These are phyloP conservation scores for Acleris cristana DNA, from an alignment of 2,888 invertebrate genomes.

Conservation along the genomic window DNA sequence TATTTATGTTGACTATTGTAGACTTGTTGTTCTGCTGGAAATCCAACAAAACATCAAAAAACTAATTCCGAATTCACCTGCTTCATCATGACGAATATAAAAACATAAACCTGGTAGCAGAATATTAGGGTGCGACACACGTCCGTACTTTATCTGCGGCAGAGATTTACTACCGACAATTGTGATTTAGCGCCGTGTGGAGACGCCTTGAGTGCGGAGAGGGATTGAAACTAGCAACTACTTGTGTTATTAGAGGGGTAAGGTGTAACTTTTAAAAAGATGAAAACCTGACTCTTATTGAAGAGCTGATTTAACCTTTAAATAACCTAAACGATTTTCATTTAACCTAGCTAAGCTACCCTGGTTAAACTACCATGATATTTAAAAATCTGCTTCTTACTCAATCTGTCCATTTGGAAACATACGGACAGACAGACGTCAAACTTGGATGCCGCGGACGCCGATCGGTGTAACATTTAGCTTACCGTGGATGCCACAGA, in stretches of 20 bases:
- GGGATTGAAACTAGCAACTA: conserved; percentile 14
- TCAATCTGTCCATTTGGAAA: too few species aligned
- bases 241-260: neutral
- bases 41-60: neutral
- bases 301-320: too few species aligned
- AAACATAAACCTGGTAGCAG: conserved; percentile 17
- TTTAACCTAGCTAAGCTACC: too few species aligned
- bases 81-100: conserved; percentile 1
- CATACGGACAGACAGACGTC: too few species aligned
- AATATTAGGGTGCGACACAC: conserved; percentile 58
- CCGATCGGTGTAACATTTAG: too few species aligned
- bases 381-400: too few species aligned
- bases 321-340: too few species aligned
- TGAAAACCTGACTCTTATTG: too few species aligned
- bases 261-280: neutral
- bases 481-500: too few species aligned
- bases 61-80: neutral
- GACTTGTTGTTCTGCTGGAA: neutral
- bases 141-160: conserved; percentile 59
- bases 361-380: too few species aligned
- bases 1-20: too few species aligned
- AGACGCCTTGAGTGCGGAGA: conserved; percentile 41
- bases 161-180: conserved; percentile 59
- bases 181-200: conserved; percentile 56
- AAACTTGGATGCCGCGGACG: too few species aligned